phyloP scores from a whole-genome alignment of 2,113 vertebrate genomes.

The Takifugu flavidus region DNA sequence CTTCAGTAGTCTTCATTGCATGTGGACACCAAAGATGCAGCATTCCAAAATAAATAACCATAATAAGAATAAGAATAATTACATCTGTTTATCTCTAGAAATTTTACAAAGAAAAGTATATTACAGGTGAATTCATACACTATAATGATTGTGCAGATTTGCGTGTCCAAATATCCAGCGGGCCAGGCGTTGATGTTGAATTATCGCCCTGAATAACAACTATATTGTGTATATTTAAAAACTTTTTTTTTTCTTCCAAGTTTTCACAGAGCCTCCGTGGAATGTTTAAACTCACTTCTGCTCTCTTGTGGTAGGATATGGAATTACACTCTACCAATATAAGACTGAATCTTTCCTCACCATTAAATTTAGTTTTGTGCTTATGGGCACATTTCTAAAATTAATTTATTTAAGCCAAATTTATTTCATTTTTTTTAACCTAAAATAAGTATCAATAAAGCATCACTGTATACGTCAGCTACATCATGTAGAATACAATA shows the following conservation, averaged over 20 bases:
- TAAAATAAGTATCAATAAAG: background rate
- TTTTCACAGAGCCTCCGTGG: background rate
- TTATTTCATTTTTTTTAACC: background rate
- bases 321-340: conserved; percentile 3
- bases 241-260: background rate
- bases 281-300: background rate
- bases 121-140: too few relatives aligned
- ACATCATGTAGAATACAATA: too few relatives aligned
- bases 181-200: background rate
- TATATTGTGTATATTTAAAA: too few relatives aligned
- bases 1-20: background rate
- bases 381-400: background rate
- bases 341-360: background rate
- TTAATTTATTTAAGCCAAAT: background rate
- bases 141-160: too few relatives aligned
- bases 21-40: background rate
- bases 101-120: too few relatives aligned
- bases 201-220: too few relatives aligned
- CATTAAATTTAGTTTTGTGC: background rate
- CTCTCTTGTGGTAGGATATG: conserved; percentile 17
- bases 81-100: too few relatives aligned
- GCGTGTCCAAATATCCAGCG: background rate
- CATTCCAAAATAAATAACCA: too few relatives aligned
- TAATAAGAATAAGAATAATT: too few relatives aligned
- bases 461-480: too few relatives aligned